Conservation (phyloP, 2,888 invertebrate genomes). For the Drosophila crucigera region DNA sequence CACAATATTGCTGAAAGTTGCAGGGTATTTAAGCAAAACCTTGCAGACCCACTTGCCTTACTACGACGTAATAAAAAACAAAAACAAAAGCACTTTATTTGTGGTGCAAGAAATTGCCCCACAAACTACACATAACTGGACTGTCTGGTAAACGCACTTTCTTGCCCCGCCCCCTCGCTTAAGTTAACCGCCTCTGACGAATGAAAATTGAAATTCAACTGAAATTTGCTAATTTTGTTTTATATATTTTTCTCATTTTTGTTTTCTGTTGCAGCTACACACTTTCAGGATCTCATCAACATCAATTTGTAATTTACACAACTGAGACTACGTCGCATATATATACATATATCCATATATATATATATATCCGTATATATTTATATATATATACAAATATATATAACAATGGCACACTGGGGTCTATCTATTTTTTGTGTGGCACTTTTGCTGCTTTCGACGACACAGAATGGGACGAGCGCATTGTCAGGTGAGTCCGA, state of each 20-base stretch:
- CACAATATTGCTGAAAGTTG: neutral
- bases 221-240: slow-evolving; percentile 33
- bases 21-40: slow-evolving; percentile 39
- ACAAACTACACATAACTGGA: slow-evolving; percentile 43
- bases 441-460: slow-evolving; percentile 10
- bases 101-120: slow-evolving; percentile 40
- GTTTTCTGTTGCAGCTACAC: slow-evolving; percentile 26
- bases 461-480: neutral
- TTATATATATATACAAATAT: neutral
- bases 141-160: slow-evolving; percentile 29
- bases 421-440: slow-evolving; percentile 15
- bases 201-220: slow-evolving; percentile 41
- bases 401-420: slow-evolving; percentile 26
- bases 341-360: slow-evolving; percentile 2
- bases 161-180: neutral
- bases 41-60: slow-evolving; percentile 41
- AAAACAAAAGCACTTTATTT: slow-evolving; percentile 29
- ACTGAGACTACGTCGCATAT: slow-evolving; percentile 22
- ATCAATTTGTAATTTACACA: slow-evolving; percentile 41
- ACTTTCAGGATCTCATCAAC: slow-evolving; percentile 60
- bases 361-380: neutral
- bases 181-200: neutral
- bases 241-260: neutral
- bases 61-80: slow-evolving; percentile 47
- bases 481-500: slow-evolving; percentile 51